Percentiles rank a stretch among this genome's conserved stretches.
Evolutionary conservation across 2,888 invertebrate genomes (phyloP).

Genomic region (Heteropelma amictum): DNA sequence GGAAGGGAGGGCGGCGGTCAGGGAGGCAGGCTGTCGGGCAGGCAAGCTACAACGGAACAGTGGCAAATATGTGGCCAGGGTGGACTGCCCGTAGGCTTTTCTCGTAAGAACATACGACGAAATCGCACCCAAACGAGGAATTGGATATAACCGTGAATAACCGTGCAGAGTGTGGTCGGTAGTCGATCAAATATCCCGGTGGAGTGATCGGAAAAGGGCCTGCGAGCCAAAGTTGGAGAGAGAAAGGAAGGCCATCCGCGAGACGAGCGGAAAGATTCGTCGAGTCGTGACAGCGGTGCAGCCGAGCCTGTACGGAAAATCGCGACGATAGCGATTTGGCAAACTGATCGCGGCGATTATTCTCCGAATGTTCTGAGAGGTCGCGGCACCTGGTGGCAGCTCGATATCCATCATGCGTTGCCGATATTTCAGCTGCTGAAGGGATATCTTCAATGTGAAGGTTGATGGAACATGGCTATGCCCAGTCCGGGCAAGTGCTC

Average conservation of each 20-base stretch:
- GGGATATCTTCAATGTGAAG: constrained; percentile 66
- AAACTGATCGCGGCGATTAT: too few relatives aligned
- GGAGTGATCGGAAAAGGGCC: too few relatives aligned
- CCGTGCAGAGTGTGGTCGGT: constrained; percentile 17
- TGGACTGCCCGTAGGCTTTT: constrained; percentile 47
- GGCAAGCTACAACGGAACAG: constrained; percentile 25
- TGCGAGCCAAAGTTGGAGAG: too few relatives aligned
- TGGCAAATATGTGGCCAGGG: constrained; percentile 52
- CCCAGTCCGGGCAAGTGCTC: constrained; percentile 70
- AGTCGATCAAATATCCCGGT: not conserved
- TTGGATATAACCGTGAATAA: constrained; percentile 7
- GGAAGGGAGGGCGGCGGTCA: constrained; percentile 54
- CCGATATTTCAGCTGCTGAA: constrained; percentile 2
- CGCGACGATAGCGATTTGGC: not conserved
- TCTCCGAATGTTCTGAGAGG: constrained; percentile 14
- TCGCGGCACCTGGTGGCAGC: not conserved
- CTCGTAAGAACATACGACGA: constrained; percentile 28
- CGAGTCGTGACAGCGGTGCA: too few relatives aligned
- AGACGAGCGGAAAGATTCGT: too few relatives aligned
- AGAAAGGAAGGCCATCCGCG: too few relatives aligned
- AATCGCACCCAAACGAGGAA: constrained; percentile 35
- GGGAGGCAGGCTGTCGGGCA: constrained; percentile 50
- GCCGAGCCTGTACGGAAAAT: too few relatives aligned
- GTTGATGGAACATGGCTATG: constrained; percentile 68
- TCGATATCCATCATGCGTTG: not conserved